Evolutionary conservation across 2,888 invertebrate genomes (phyloP).

Genomic region (Sesamia inferens): DNA sequence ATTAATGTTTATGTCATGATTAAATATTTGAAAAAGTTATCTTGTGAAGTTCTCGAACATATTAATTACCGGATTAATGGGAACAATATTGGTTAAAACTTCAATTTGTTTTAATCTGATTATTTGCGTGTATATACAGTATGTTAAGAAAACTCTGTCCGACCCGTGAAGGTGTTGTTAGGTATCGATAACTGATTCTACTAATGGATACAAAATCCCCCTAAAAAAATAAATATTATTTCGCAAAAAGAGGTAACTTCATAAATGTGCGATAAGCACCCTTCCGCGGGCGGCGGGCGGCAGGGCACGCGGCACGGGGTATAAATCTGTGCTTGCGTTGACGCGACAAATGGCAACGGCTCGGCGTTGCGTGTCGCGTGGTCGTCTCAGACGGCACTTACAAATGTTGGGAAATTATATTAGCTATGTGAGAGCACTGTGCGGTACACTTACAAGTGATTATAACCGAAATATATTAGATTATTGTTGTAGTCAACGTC

Average conservation of each 20-base stretch:
- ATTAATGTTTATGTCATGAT: constrained; percentile 61
- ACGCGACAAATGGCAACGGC: constrained; percentile 45
- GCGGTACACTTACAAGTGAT: not conserved
- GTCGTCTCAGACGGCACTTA: constrained; percentile 44
- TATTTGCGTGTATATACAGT: constrained; percentile 6
- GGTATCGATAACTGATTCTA: too few species aligned
- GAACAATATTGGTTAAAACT: constrained; percentile 8
- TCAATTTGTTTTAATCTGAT: constrained; percentile 18
- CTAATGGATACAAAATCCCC: too few species aligned
- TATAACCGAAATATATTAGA: constrained; percentile 6
- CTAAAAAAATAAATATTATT: too few species aligned
- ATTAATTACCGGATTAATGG: constrained; percentile 8
- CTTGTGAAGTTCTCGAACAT: constrained; percentile 24
- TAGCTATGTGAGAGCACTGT: constrained; percentile 23
- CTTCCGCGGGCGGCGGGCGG: too few species aligned
- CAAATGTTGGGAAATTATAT: constrained; percentile 49
- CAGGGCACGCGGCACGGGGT: constrained; percentile 2
- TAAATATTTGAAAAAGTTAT: constrained; percentile 64
- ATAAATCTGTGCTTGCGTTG: constrained; percentile 48
- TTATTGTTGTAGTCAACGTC: not conserved
- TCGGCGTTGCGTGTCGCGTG: constrained; percentile 40
- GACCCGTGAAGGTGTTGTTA: too few species aligned
- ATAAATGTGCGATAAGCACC: too few species aligned
- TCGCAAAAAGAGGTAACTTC: too few species aligned
- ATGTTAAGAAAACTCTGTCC: too few species aligned